phyloP scores from a whole-genome alignment of 23 tunicate species.

The Oikopleura albicans region DNA sequence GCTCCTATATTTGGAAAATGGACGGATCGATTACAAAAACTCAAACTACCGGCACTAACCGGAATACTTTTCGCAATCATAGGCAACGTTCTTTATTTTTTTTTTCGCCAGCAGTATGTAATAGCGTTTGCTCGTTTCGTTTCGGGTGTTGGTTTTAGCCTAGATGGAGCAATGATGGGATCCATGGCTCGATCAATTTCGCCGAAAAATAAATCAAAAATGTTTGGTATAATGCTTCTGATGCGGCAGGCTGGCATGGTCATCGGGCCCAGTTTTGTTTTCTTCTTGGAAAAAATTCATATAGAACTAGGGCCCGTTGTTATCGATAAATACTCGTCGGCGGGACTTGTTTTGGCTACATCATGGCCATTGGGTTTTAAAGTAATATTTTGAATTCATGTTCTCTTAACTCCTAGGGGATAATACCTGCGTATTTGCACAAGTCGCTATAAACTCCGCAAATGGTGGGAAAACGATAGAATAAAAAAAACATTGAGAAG shows the following conservation, averaged over 20 bases:
- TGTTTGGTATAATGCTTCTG: background rate
- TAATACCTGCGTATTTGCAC: too few species aligned
- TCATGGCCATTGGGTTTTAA: too few species aligned
- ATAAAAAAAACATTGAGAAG: too few species aligned
- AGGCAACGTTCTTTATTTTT: background rate
- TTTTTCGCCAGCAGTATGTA: too few species aligned
- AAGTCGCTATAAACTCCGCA: too few species aligned
- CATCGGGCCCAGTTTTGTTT: background rate
- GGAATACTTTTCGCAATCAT: background rate
- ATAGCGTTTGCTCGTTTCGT: background rate
- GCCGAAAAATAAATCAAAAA: background rate
- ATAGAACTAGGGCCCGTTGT: background rate
- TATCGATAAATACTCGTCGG: background rate
- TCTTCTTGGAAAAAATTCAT: background rate
- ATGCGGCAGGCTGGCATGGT: background rate
- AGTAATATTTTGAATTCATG: too few species aligned
- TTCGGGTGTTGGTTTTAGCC: background rate
- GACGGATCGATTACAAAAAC: background rate
- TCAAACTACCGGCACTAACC: background rate
- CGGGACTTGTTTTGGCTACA: background rate
- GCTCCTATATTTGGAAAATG: background rate
- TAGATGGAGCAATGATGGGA: constrained; percentile 4
- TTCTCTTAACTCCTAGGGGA: too few species aligned
- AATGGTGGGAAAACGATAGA: too few species aligned
- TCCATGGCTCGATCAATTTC: background rate